Evolutionary conservation across 2,888 invertebrate genomes (phyloP).

Genomic region (Lasioglossum pauxillum): DNA sequence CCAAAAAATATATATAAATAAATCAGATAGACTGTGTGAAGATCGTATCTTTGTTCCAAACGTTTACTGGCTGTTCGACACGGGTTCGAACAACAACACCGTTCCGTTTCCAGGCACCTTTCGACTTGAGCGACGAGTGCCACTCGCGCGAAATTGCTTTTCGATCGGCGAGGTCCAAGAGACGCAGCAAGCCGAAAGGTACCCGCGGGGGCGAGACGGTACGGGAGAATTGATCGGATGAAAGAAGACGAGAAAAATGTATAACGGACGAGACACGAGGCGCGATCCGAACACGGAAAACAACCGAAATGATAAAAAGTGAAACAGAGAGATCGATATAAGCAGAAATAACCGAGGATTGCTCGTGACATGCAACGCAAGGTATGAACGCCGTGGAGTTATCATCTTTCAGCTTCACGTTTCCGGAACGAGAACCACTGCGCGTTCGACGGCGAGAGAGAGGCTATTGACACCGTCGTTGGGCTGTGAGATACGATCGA

Average conservation of each 20-base stretch:
- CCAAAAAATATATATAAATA: not conserved
- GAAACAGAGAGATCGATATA: not conserved
- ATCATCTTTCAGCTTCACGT: constrained; percentile 1
- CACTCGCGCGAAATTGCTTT: not conserved
- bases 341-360: constrained; percentile 36
- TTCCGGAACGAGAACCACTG: not conserved
- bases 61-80: not conserved
- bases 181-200: not conserved
- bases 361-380: constrained; percentile 57
- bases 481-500: not conserved
- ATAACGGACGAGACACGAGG: not conserved
- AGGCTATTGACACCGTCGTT: not conserved
- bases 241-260: not conserved
- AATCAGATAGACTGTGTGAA: not conserved
- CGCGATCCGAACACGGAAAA: not conserved
- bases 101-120: constrained; percentile 40
- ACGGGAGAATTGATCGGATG: not conserved
- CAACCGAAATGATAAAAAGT: not conserved
- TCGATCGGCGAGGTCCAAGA: too few relatives aligned
- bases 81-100: not conserved
- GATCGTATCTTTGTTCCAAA: not conserved
- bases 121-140: constrained; percentile 18
- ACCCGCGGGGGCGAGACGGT: not conserved
- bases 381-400: not conserved
- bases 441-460: not conserved